phyloP scores from a whole-genome alignment of 2,797 vertebrate genomes.

The Danio jaintianensis region DNA sequence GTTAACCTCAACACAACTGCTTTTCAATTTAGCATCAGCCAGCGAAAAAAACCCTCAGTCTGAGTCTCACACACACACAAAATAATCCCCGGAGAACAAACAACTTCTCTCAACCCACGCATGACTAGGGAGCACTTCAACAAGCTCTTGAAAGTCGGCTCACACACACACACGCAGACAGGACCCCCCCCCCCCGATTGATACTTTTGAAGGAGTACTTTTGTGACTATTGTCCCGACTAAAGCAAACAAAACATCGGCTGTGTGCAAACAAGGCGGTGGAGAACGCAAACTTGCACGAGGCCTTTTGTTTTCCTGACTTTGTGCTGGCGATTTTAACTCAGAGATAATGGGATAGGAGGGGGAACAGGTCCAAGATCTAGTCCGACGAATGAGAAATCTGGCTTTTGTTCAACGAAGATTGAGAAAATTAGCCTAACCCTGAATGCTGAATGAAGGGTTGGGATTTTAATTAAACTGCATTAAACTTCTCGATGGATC shows the following conservation, averaged over 20 bases:
- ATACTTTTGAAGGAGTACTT: constrained; percentile 75
- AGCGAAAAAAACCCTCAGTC: constrained; percentile 38
- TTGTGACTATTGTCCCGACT: constrained; percentile 70
- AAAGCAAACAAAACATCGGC: constrained; percentile 78
- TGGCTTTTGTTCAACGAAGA: constrained; percentile 28
- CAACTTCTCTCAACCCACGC: constrained; percentile 73
- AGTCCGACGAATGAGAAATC: not conserved
- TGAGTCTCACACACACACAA: constrained; percentile 35
- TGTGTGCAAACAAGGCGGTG: constrained; percentile 70
- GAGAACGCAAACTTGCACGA: constrained; percentile 37
- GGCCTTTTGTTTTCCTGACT: constrained; percentile 49
- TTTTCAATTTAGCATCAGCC: constrained; percentile 78
- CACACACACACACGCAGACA: constrained; percentile 65
- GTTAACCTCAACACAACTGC: constrained; percentile 80
- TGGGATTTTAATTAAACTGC: constrained; percentile 6
- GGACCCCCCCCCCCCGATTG: constrained; percentile 69
- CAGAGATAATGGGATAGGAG: constrained; percentile 22
- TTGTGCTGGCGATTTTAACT: constrained; percentile 28
- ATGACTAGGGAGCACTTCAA: constrained; percentile 73
- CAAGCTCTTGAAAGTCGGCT: constrained; percentile 74
- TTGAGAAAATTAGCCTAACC: constrained; percentile 23
- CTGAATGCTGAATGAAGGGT: constrained; percentile 2
- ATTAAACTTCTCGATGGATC: constrained; percentile 1
- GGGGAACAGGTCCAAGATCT: constrained; percentile 37
- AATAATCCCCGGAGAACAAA: constrained; percentile 70